Evolutionary conservation across 2,113 vertebrate genomes (phyloP).

Genomic region (Mus spicilegus): DNA sequence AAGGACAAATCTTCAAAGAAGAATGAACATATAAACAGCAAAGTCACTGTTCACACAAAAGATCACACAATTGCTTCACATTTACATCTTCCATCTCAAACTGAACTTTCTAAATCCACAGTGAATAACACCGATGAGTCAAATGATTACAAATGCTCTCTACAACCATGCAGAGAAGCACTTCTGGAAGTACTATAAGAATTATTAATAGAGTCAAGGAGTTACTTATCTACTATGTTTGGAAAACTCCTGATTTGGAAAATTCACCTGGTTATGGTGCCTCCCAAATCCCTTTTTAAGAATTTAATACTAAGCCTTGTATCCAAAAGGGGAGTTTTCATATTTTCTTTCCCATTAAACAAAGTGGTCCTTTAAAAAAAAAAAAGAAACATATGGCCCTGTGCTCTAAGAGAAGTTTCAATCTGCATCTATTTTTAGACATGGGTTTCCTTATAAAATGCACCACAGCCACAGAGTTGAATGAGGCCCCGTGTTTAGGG

Average conservation of each 20-base stretch:
- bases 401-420: conserved; percentile 65
- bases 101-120: conserved; percentile 37
- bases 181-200: conserved; percentile 26
- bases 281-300: conserved; percentile 65
- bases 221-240: not conserved
- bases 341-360: conserved; percentile 78
- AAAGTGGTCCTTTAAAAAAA: conserved; percentile 77
- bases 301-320: not conserved
- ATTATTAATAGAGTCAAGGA: conserved; percentile 31
- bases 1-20: not conserved
- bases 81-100: conserved; percentile 29
- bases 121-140: not conserved
- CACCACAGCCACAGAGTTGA: conserved; percentile 39
- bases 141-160: conserved; percentile 16
- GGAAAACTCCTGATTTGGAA: conserved; percentile 59
- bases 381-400: conserved; percentile 65
- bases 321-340: conserved; percentile 62
- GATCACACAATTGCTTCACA: conserved; percentile 29
- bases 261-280: not conserved
- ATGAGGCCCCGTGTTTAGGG: conserved; percentile 38
- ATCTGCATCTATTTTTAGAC: conserved; percentile 79
- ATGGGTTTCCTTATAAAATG: conserved; percentile 69
- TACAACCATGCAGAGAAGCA: conserved; percentile 24
- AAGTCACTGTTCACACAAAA: not conserved
- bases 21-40: conserved; percentile 13